Evolutionary conservation across 2,888 invertebrate genomes (phyloP), one percentile per base, ranked within the genome.

Genomic region (Drosophila crucigera): DNA sequence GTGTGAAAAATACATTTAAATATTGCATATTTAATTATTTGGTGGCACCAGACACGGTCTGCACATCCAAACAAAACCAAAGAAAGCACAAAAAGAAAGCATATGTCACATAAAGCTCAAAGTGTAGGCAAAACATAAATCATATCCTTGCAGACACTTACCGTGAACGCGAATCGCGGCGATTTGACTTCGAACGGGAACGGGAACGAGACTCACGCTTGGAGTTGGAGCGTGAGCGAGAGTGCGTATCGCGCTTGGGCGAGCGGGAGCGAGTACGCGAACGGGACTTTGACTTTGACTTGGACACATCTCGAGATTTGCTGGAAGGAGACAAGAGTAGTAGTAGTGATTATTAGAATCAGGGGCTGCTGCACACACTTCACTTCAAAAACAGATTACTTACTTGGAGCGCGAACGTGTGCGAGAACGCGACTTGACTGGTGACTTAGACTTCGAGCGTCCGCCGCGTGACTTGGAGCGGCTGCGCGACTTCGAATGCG

Each of bases 331-430:
- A 91, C 52, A 50, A 43, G 60, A 43, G 3, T 6, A 22, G 11
- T 35, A 33, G 2, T 9, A 31, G 31, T 9, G 1, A 35, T 52
- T 11, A 9, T 39, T 50, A 49, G 5, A 7, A 50, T 22, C 2
- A 25, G 22, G 4, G 4, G 25, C 35, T 35, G 5, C 1, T 31
- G 25, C 47, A 25, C 47, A 25, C 25, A 16, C 47, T 11, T 6
- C 31, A 14, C 16, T 19, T 9, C 0, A 5, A 37, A 2, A 3
- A n/a, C 28, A 37, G 37, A 0, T 10, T 95, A 95, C 96, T 95
- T 93, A 96, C 96, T 96, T 96, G 82, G 97, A 97, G 75, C 96
- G 95, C 43, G 97, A 96, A 68, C 96, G 94, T 49, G 96, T 97
- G 70, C 96, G 95, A 41, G 97, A 97, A 70, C 96, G 95, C 41